A percentile compares a stretch with the other conserved stretches of the same genome.
Conservation (phyloP, 2,888 invertebrate species). For the Trilocha varians region DNA sequence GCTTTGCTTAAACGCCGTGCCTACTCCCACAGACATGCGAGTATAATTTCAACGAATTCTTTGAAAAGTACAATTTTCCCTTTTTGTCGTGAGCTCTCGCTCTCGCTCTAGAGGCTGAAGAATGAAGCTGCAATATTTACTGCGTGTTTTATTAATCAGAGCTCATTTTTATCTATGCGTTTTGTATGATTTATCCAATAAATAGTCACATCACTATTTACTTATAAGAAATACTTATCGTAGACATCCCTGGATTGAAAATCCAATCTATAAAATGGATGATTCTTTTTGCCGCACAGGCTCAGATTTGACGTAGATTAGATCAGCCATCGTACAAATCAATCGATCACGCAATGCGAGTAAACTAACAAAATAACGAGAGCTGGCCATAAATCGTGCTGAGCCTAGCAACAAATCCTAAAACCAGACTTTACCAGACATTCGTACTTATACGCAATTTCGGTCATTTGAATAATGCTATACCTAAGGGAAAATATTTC, state of each 20-base stretch:
- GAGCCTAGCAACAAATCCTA: not conserved
- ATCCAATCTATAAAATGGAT: no score
- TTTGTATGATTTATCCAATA: no score
- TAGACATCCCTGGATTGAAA: no score
- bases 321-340: not conserved
- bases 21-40: slow-evolving; percentile 20
- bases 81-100: not conserved
- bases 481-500: not conserved
- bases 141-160: no score
- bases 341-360: not conserved
- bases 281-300: no score
- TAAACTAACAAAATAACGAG: not conserved
- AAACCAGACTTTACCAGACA: not conserved
- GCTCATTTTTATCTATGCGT: no score
- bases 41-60: slow-evolving; percentile 21
- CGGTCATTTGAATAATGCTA: not conserved
- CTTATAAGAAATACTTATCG: no score
- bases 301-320: no score
- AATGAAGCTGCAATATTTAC: no score
- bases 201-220: no score
- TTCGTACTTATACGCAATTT: not conserved
- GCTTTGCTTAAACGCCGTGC: slow-evolving; percentile 31
- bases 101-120: no score
- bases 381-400: slow-evolving; percentile 8
- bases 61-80: slow-evolving; percentile 11